phyloP scores from a whole-genome alignment of 2,797 vertebrate genomes.

The Intellagama lesueurii region DNA sequence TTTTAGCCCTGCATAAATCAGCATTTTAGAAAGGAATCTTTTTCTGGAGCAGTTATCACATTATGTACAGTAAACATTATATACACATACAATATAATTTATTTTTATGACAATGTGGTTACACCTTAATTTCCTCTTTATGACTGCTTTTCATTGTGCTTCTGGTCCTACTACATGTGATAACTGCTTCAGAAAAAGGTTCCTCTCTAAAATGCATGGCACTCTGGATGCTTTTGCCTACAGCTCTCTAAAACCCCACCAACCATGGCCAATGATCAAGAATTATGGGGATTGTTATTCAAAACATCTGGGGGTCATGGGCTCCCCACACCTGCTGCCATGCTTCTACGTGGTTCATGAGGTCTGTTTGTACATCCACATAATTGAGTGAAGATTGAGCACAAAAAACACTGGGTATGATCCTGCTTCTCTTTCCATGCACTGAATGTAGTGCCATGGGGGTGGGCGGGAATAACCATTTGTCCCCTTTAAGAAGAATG shows the following conservation, averaged over 20 bases:
- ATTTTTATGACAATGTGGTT: no score
- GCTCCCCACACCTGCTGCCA: not conserved
- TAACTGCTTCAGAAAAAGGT: no score
- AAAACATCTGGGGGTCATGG: not conserved
- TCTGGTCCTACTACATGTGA: no score
- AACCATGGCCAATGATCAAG: not conserved
- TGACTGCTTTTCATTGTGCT: no score
- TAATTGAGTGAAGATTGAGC: not conserved
- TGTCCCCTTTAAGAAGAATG: no score
- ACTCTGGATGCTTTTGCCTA: not conserved
- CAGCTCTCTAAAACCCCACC: not conserved
- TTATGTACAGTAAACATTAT: not conserved
- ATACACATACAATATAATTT: no score
- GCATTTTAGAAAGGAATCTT: not conserved
- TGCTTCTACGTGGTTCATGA: not conserved
- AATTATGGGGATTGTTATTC: not conserved
- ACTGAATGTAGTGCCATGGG: not conserved
- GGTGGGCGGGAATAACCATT: no score
- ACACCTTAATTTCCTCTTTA: no score
- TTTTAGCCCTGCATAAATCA: rapidly evolving
- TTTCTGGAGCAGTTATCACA: not conserved
- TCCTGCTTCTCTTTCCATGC: not conserved
- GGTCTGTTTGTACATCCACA: not conserved
- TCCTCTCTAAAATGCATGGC: not conserved
- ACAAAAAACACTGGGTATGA: not conserved